Evolutionary conservation across 2,888 invertebrate genomes (phyloP).

Genomic region (Galeruca laticollis): DNA sequence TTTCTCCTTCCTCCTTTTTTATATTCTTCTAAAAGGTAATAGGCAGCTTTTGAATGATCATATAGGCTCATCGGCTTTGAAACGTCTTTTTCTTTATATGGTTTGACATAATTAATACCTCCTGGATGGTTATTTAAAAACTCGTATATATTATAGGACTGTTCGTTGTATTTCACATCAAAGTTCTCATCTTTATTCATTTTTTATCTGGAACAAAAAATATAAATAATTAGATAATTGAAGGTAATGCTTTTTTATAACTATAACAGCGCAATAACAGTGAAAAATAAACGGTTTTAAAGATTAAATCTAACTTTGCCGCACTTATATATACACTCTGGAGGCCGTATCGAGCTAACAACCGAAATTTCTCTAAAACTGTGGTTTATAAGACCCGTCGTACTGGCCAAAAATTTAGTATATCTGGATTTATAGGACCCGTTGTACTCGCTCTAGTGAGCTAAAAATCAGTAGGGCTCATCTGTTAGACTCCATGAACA

Average conservation of each 20-base stretch:
- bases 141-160: conserved; percentile 74
- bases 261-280: neutral
- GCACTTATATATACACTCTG: no score
- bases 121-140: conserved; percentile 83
- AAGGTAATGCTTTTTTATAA: no score
- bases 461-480: no score
- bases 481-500: no score
- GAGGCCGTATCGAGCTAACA: no score
- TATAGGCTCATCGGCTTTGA: conserved; percentile 70
- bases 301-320: no score
- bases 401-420: no score
- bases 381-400: no score
- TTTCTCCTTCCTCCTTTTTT: conserved; percentile 62
- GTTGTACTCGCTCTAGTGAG: no score
- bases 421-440: no score
- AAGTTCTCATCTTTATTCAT: conserved; percentile 59
- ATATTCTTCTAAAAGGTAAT: conserved; percentile 75
- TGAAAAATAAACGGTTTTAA: neutral
- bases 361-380: no score
- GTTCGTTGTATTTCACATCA: conserved; percentile 64
- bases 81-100: conserved; percentile 71
- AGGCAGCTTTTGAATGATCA: conserved; percentile 75
- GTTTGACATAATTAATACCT: conserved; percentile 74
- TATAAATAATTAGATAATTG: no score
- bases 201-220: conserved; percentile 30